Base-by-base conservation (phyloP, 1,140 invertebrate species). In the Lepidurus apus region DNA sequence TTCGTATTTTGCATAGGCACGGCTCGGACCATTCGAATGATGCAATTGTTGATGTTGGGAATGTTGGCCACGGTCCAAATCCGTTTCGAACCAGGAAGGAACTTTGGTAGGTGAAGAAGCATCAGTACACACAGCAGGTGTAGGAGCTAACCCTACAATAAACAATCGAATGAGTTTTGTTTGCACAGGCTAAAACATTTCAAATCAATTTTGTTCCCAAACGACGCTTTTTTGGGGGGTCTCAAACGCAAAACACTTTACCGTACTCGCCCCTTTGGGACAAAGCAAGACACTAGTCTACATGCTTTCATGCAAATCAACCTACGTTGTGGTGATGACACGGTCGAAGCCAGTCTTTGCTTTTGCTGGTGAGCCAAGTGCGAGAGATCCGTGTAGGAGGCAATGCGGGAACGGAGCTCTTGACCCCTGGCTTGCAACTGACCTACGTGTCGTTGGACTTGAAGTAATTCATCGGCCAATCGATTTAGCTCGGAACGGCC, bases 391-490 rank as follows among this genome's bases (percentile, higher is more conserved):
- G 53, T 65, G 53, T 65, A 65, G 53, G 53, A 65, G 53, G 53
- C 53, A 65, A 65, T 65, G 53, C 93, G 93, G 13, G 91, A 87
- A 81, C 93, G 93, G 24, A 96, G 85, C 83, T 94, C 91, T 82
- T 93, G 91, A 43, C 94, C 88, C 84, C 95, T 92, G 34, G 92
- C 87, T 81, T 93, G 92, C 77, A 96, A 86, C 78, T 95, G 93
- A 10, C 91, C 91, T 73, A 96, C 93, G 43, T 95, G 88, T 74
- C 91, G 89, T 82, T 96, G 93, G 4, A 96, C 93, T 65, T 91
- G 87, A 43, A 91, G 88, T 79, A 97, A 87, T 84, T 97, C 94
- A 78, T 91, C 89, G 84, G 94, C 93, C 73, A 95, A 87, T 79
- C 86, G 84, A 74, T 80, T 80, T 34, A 82, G 80, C 77, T 83